Evolutionary conservation across 2,797 vertebrate species (phyloP).

Genomic region (Spea hammondii): DNA sequence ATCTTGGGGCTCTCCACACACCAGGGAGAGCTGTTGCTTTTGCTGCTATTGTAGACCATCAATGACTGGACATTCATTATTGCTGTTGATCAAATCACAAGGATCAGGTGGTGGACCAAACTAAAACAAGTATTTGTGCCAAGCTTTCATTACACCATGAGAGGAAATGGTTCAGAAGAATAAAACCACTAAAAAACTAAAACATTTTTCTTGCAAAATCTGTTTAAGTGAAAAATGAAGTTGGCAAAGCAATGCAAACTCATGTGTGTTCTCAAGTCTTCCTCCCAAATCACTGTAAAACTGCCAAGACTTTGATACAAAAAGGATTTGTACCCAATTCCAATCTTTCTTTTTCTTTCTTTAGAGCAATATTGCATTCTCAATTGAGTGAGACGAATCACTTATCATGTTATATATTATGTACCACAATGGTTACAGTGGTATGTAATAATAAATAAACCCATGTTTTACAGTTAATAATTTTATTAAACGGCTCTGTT

Average conservation of each 20-base stretch:
- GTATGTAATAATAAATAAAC: not conserved
- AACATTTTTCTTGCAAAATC: conserved; percentile 22
- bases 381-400: conserved; percentile 15
- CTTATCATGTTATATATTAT: conserved; percentile 2
- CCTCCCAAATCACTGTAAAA: conserved; percentile 59
- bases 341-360: conserved; percentile 54
- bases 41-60: too few relatives aligned
- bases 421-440: not conserved
- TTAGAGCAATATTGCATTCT: conserved; percentile 14
- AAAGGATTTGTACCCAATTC: conserved; percentile 57
- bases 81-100: too few relatives aligned
- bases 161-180: conserved; percentile 1
- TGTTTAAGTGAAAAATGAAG: conserved; percentile 45
- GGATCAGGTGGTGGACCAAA: not conserved
- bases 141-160: not conserved
- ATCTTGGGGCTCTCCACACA: too few relatives aligned
- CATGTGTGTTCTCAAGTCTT: conserved; percentile 56
- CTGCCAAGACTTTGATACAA: conserved; percentile 58
- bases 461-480: conserved; percentile 1
- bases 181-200: conserved; percentile 3
- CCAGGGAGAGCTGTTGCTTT: too few relatives aligned
- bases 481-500: not conserved
- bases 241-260: conserved; percentile 58
- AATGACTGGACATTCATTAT: too few relatives aligned
- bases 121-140: not conserved